A percentile compares a stretch with the other conserved stretches of the same genome.
Evolutionary conservation across 2,113 vertebrate species (phyloP).

Genomic region (Notarius quadriscutis): DNA sequence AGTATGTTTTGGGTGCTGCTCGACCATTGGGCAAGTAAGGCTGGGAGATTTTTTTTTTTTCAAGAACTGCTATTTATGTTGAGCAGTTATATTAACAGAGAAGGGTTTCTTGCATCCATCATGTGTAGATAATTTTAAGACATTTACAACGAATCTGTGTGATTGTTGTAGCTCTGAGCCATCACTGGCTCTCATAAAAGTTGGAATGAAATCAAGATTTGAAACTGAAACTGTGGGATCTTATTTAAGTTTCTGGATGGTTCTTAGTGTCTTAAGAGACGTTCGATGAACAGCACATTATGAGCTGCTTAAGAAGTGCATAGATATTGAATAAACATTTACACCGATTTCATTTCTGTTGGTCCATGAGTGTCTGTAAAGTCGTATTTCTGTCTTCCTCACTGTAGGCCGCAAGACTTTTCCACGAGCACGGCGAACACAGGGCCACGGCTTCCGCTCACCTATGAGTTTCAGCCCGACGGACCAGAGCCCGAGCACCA

Average conservation of each 20-base stretch:
- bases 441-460: conserved; percentile 89
- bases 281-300: neutral
- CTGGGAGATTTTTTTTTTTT: too few relatives aligned
- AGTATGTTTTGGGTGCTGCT: too few relatives aligned
- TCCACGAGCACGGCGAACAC: conserved; percentile 90
- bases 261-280: neutral
- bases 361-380: neutral
- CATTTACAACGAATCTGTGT: neutral
- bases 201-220: neutral
- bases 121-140: neutral
- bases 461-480: conserved; percentile 95
- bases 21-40: too few relatives aligned
- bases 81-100: neutral
- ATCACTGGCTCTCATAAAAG: neutral
- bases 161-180: neutral
- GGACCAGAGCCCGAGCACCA: conserved; percentile 91
- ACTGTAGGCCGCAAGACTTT: conserved; percentile 94
- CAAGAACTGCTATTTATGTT: neutral
- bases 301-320: neutral
- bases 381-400: neutral
- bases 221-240: neutral
- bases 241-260: neutral
- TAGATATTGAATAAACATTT: neutral
- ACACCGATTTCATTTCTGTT: neutral
- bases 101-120: neutral